A percentile compares a stretch with the other conserved stretches of the same genome.
Evolutionary conservation across 2,797 vertebrate genomes (phyloP).

Genomic region (Mastacembelus armatus): DNA sequence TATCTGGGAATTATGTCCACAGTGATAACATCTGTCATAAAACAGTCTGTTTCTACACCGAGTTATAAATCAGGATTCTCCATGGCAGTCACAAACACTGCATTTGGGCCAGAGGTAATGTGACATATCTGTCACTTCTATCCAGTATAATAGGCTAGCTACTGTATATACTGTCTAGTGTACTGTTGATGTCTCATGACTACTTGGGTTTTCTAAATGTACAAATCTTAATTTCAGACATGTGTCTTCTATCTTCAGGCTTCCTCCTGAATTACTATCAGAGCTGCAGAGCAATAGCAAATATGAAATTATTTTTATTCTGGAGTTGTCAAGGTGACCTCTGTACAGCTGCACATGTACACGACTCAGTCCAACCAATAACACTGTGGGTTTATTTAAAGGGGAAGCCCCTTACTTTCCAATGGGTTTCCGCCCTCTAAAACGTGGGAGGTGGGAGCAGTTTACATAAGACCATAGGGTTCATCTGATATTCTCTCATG

Average conservation of each 20-base stretch:
- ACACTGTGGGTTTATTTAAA: background rate
- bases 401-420: constrained; percentile 8
- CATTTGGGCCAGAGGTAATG: constrained; percentile 14
- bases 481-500: constrained; percentile 56
- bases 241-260: no score
- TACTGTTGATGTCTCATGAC: no score
- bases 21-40: constrained; percentile 22
- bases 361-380: constrained; percentile 2
- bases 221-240: no score
- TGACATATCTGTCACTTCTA: constrained; percentile 17
- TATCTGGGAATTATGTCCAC: constrained; percentile 5
- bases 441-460: background rate
- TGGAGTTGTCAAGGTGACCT: constrained; percentile 37
- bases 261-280: no score
- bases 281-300: no score
- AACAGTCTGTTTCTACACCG: constrained; percentile 14
- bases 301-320: constrained; percentile 6
- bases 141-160: background rate
- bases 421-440: constrained; percentile 2
- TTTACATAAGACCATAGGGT: constrained; percentile 18
- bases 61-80: constrained; percentile 15
- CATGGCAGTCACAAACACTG: constrained; percentile 3
- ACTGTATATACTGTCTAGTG: background rate
- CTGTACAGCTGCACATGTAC: background rate
- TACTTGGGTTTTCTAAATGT: no score